Conservation (phyloP, 2,888 invertebrate genomes). For the Spisula solida region DNA sequence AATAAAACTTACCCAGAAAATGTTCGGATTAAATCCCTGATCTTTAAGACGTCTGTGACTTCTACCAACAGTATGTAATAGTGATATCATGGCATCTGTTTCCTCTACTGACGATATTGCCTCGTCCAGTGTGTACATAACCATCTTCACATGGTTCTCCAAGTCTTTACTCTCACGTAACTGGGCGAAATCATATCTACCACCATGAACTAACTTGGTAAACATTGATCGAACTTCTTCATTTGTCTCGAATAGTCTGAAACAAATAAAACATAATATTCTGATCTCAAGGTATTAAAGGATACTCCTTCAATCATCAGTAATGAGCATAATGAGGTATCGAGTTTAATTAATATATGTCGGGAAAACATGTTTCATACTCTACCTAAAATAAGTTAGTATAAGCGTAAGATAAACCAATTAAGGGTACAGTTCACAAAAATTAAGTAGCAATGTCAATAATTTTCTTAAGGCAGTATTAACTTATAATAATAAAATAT, state of each 20-base stretch:
- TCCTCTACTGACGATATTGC: constrained; percentile 96
- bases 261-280: constrained; percentile 21
- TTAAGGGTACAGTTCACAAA: too few relatives aligned
- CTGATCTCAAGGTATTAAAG: background rate
- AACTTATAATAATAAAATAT: too few relatives aligned
- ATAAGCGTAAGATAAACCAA: too few relatives aligned
- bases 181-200: constrained; percentile 90
- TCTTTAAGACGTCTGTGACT: constrained; percentile 93
- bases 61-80: constrained; percentile 94
- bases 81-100: constrained; percentile 94
- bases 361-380: too few relatives aligned
- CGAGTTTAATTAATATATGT: too few relatives aligned
- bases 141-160: constrained; percentile 95
- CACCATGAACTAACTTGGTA: constrained; percentile 67
- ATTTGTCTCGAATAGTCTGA: constrained; percentile 80
- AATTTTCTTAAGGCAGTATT: too few relatives aligned
- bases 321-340: too few relatives aligned
- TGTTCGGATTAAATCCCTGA: constrained; percentile 92
- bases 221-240: constrained; percentile 74
- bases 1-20: constrained; percentile 94
- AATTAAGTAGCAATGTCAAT: too few relatives aligned
- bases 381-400: too few relatives aligned
- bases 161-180: constrained; percentile 94
- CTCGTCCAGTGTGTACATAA: constrained; percentile 96
- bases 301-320: background rate